Evolutionary conservation across 35 echinoderm and acorn worm species (phyloP).

Genomic region (Chiridota heheva): DNA sequence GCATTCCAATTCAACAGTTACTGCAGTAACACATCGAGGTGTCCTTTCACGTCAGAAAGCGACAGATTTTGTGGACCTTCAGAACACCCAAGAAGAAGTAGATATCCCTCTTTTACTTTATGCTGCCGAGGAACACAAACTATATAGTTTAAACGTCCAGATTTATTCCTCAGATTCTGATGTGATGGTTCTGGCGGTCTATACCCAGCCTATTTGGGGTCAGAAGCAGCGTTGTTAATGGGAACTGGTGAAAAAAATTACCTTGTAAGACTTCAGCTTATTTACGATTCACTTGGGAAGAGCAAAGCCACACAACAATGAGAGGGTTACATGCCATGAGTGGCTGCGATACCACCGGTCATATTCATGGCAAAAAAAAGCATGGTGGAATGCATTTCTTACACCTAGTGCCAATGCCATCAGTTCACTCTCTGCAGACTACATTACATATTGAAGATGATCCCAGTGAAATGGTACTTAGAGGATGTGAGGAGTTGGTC

Average conservation of each 20-base stretch:
- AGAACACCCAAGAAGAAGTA: neutral
- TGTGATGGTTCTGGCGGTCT: slow-evolving; percentile 10
- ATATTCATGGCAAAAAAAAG: slow-evolving; percentile 2
- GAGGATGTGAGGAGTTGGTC: slow-evolving; percentile 8
- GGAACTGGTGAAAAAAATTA: neutral
- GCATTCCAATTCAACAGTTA: neutral
- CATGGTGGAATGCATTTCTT: neutral
- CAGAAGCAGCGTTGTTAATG: neutral
- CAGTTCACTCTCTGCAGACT: slow-evolving; percentile 2
- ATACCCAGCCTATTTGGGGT: neutral
- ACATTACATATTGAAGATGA: neutral
- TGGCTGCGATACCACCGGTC: slow-evolving; percentile 10
- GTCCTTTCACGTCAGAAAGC: neutral
- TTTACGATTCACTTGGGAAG: slow-evolving; percentile 4
- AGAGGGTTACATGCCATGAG: slow-evolving; percentile 14
- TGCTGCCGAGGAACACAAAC: neutral
- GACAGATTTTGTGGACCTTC: neutral
- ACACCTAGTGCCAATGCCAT: neutral
- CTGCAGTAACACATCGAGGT: slow-evolving; percentile 4
- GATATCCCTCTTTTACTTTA: neutral
- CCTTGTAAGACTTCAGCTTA: neutral
- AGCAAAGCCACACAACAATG: neutral
- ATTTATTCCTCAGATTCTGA: slow-evolving; percentile 3
- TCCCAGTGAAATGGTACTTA: neutral
- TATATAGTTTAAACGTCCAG: neutral